Evolutionary conservation across 2,113 vertebrate species (phyloP).

Genomic region (Agapornis roseicollis): DNA sequence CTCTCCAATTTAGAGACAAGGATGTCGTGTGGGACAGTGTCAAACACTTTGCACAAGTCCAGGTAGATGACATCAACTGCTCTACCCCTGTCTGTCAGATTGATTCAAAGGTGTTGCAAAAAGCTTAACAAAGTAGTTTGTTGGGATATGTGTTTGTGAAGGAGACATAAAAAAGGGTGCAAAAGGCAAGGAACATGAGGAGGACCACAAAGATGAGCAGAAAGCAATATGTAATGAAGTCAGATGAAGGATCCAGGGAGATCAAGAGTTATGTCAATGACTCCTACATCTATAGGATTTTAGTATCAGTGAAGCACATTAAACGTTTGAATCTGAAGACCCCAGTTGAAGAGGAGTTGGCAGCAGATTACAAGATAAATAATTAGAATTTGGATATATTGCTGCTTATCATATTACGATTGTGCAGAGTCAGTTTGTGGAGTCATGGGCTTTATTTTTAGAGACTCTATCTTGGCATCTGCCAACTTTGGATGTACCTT

Average conservation of each 20-base stretch:
- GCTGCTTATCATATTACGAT: not conserved
- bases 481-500: not conserved
- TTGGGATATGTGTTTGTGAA: not conserved
- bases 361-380: not conserved
- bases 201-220: not conserved
- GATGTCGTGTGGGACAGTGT: too few relatives aligned
- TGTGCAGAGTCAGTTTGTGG: not conserved
- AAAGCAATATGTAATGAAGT: not conserved
- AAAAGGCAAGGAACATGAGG: not conserved
- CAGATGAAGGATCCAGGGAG: not conserved
- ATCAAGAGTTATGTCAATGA: not conserved
- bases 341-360: not conserved
- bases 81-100: too few relatives aligned
- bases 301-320: accelerated
- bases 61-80: too few relatives aligned
- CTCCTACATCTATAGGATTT: not conserved
- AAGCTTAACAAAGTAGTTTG: not conserved
- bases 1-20: too few relatives aligned
- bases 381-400: not conserved
- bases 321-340: not conserved
- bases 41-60: too few relatives aligned
- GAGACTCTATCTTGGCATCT: not conserved
- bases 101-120: not conserved
- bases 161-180: not conserved
- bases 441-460: not conserved